These are phyloP conservation scores for Drosophila carrolli DNA, from an alignment of 1,140 invertebrate species.

Conservation along the genomic window DNA sequence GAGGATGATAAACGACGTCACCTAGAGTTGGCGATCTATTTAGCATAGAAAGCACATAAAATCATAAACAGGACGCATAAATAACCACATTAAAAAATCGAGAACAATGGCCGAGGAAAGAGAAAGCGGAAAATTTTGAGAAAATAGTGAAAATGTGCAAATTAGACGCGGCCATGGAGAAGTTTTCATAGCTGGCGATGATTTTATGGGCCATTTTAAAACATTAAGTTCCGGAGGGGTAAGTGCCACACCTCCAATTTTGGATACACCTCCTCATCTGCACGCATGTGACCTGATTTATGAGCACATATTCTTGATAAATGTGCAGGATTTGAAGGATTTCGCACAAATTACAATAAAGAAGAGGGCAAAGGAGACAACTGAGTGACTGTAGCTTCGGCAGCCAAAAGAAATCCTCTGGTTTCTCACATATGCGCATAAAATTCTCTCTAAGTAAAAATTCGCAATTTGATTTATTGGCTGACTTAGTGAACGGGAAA, in stretches of 20 bases:
- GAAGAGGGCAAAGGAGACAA: conserved; percentile 6
- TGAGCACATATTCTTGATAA: conserved; percentile 71
- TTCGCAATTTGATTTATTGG: conserved; percentile 81
- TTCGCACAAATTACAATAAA: conserved; percentile 77
- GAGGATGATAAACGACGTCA: conserved; percentile 73
- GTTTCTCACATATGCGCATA: conserved; percentile 69
- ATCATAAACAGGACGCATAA: conserved; percentile 75
- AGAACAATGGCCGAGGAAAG: conserved; percentile 35
- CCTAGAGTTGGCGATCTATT: conserved; percentile 56
- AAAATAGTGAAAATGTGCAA: conserved; percentile 84
- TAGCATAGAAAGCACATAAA: conserved; percentile 81
- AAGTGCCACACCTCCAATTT: conserved; percentile 20
- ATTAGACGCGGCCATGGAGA: conserved; percentile 68
- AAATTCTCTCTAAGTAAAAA: conserved; percentile 47
- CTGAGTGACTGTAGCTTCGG: conserved; percentile 21
- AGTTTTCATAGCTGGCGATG: conserved; percentile 23
- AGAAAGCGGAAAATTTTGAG: conserved; percentile 32
- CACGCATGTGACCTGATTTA: conserved; percentile 71
- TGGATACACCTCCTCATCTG: conserved; percentile 22
- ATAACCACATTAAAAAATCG: conserved; percentile 74
- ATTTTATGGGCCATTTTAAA: conserved; percentile 71
- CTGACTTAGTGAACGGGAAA: conserved; percentile 58
- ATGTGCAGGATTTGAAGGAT: conserved; percentile 74
- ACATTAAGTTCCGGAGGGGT: conserved; percentile 41
- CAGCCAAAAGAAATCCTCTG: conserved; percentile 3